Evolutionary conservation across 2,797 vertebrate species (phyloP).

Genomic region (Simalia tracyae): DNA sequence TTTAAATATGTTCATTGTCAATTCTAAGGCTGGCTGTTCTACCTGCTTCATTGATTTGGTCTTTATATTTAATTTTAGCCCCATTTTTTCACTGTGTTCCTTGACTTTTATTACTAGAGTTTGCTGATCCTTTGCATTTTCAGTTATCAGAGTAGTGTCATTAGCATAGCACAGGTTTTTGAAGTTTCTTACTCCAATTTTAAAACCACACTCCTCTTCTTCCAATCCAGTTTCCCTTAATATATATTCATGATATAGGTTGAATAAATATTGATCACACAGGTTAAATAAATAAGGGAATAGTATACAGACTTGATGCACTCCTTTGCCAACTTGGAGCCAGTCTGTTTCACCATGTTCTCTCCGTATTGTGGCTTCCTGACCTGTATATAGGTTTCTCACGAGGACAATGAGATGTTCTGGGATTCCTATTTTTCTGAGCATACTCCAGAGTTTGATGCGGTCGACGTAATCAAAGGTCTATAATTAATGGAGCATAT

Average conservation of each 20-base stretch:
- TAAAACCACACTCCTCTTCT: background rate
- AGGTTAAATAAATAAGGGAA: background rate
- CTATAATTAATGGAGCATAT: background rate
- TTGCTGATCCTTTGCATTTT: background rate
- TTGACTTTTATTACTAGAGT: background rate
- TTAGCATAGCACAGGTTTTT: background rate
- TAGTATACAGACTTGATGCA: background rate
- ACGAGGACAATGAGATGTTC: background rate
- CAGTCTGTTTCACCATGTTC: background rate
- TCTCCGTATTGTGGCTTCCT: background rate
- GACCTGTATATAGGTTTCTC: background rate
- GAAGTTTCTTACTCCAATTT: background rate
- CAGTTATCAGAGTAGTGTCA: background rate
- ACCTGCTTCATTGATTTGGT: background rate
- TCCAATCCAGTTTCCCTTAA: background rate
- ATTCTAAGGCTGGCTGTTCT: background rate
- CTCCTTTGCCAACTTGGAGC: background rate
- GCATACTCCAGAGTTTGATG: background rate
- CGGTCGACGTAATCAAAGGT: background rate
- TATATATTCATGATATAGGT: background rate
- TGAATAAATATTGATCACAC: background rate
- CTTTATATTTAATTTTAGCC: background rate
- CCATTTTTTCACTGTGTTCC: background rate
- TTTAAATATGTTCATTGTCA: background rate
- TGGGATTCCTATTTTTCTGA: background rate